phyloP scores from a whole-genome alignment of 2,113 vertebrate species.

The Asarcornis scutulata region DNA sequence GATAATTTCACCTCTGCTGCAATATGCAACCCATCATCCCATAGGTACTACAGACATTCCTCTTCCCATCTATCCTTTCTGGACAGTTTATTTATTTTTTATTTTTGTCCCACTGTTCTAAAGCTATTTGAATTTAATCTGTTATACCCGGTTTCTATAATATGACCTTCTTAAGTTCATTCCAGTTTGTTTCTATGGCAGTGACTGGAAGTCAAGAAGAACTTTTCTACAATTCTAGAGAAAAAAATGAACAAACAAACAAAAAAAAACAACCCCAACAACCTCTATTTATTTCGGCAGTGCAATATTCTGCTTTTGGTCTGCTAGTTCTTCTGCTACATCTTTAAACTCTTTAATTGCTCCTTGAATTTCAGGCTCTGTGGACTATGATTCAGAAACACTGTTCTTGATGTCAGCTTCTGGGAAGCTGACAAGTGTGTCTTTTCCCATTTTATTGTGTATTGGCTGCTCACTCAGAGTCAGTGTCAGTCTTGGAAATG shows the following conservation, averaged over 20 bases:
- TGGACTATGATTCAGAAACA: not conserved
- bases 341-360: slow-evolving; percentile 1
- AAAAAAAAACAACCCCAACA: not conserved
- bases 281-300: not conserved
- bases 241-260: not conserved
- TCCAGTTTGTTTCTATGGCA: not conserved
- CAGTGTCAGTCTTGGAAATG: not conserved
- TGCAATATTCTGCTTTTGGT: not conserved
- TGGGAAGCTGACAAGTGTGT: not conserved
- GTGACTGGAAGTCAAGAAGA: slow-evolving; percentile 3
- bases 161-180: not conserved
- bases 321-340: not conserved
- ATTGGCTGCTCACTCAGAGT: slow-evolving; percentile 3
- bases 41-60: not conserved
- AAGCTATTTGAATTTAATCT: not conserved
- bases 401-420: not conserved
- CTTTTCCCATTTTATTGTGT: slow-evolving; percentile 37
- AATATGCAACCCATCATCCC: not conserved
- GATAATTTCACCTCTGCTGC: not conserved
- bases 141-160: not conserved
- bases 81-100: not conserved
- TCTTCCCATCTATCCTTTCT: not conserved
- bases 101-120: not conserved
- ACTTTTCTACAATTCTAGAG: not conserved
- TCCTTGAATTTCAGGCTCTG: slow-evolving; percentile 18